These are phyloP conservation scores for Arenicola marina DNA, from an alignment of 2,888 invertebrate genomes.

Conservation along the genomic window DNA sequence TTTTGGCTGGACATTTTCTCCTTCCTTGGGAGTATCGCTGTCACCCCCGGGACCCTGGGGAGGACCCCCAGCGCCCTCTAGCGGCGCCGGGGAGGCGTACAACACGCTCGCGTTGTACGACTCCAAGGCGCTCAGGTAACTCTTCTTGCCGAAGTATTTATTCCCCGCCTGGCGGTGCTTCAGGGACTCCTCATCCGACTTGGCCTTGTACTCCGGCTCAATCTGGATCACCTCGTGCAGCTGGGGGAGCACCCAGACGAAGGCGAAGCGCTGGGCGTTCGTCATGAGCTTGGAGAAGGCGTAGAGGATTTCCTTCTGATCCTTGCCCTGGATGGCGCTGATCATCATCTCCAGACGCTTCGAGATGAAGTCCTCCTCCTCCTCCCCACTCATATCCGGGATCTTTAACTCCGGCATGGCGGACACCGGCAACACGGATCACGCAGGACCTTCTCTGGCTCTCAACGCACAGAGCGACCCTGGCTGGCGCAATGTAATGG, in stretches of 20 bases:
- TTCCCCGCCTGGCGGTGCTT: constrained; percentile 30
- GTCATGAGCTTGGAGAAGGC: constrained; percentile 18
- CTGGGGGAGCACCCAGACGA: constrained; percentile 13
- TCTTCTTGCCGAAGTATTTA: constrained; percentile 31
- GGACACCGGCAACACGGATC: too few relatives aligned
- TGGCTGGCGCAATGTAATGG: too few relatives aligned
- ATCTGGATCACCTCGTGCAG: constrained; percentile 24
- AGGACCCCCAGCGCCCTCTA: background rate
- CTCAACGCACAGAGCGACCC: too few relatives aligned
- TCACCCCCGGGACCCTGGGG: background rate
- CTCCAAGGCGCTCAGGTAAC: constrained; percentile 27
- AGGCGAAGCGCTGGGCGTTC: constrained; percentile 18
- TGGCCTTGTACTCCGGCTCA: constrained; percentile 24
- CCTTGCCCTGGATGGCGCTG: constrained; percentile 24
- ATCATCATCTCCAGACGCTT: constrained; percentile 12
- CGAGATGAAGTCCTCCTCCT: constrained; percentile 1
- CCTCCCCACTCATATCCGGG: too few relatives aligned
- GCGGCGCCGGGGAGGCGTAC: constrained; percentile 16
- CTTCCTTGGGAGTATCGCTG: background rate
- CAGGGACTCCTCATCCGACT: constrained; percentile 18
- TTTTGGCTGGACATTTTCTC: background rate
- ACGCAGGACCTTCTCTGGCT: too few relatives aligned
- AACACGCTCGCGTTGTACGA: constrained; percentile 25
- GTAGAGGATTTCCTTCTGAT: constrained; percentile 11
- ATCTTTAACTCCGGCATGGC: too few relatives aligned